These are phyloP conservation scores for Urophycis tenuis DNA, from an alignment of 2,797 vertebrate species.

Conservation along the genomic window DNA sequence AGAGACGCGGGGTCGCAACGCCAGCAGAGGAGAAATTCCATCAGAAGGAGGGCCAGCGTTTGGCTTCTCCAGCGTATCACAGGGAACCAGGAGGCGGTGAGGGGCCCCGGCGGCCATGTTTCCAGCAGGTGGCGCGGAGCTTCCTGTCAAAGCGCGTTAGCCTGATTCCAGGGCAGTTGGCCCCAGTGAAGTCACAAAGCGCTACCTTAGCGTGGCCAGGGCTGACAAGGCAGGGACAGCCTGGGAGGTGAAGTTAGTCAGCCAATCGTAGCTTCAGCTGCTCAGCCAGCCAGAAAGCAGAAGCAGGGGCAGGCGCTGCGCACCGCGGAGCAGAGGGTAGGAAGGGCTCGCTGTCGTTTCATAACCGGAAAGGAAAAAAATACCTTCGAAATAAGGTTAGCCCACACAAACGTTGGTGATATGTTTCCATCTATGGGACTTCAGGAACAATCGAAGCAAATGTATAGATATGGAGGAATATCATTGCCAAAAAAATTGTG, in stretches of 20 bases:
- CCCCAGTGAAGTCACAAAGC: constrained; percentile 41
- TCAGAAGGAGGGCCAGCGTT: constrained; percentile 6
- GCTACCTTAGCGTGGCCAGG: constrained; percentile 33
- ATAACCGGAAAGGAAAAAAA: constrained; percentile 20
- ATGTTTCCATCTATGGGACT: background rate
- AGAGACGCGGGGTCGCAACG: too few relatives aligned
- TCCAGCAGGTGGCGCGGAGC: constrained; percentile 49
- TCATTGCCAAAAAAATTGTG: too few relatives aligned
- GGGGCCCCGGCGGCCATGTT: constrained; percentile 29
- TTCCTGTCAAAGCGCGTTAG: constrained; percentile 54
- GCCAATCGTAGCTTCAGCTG: constrained; percentile 27
- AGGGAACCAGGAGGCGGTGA: constrained; percentile 26
- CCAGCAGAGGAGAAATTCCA: background rate
- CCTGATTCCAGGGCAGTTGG: constrained; percentile 45
- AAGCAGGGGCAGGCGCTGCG: constrained; percentile 19
- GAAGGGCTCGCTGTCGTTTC: constrained; percentile 1
- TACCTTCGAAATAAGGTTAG: constrained; percentile 19
- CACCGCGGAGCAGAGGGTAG: constrained; percentile 28
- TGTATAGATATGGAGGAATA: background rate
- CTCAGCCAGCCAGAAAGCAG: constrained; percentile 46
- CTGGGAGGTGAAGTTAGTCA: constrained; percentile 49
- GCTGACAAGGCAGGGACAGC: constrained; percentile 42
- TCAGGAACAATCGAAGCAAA: background rate
- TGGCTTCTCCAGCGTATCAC: constrained; percentile 28
- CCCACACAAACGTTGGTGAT: background rate